These are phyloP conservation scores for Saguinus imperator DNA, from an alignment of 2,113 vertebrate genomes.

Conservation along the genomic window DNA sequence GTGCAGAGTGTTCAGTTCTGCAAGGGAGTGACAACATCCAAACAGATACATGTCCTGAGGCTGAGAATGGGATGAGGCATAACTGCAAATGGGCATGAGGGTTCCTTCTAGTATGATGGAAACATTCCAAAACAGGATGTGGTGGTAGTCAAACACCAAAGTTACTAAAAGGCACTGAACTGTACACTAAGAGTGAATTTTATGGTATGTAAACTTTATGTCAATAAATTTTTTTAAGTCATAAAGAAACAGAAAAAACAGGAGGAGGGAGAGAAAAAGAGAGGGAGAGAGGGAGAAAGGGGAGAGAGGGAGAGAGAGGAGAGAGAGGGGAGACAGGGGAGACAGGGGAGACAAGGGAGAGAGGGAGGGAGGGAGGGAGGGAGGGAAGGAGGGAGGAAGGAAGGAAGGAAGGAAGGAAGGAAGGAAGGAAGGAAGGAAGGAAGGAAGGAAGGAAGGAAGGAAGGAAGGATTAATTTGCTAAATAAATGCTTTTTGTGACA, in stretches of 20 bases:
- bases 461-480: neutral
- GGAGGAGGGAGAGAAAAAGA: no score
- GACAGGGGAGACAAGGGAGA: no score
- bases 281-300: no score
- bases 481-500: neutral
- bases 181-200: neutral
- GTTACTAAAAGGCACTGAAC: neutral
- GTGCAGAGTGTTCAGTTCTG: neutral
- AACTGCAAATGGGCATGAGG: neutral
- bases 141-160: neutral
- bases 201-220: neutral
- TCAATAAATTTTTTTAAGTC: neutral
- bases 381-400: rapidly evolving
- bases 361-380: no score
- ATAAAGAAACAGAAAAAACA: neutral
- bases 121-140: neutral
- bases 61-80: no score
- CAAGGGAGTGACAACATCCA: neutral
- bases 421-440: no score
- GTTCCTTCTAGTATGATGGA: neutral
- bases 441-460: no score
- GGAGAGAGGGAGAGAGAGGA: no score
- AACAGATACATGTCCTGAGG: neutral
- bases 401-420: no score
- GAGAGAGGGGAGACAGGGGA: no score